Conservation (phyloP, 30 jellyfish, hydroid and myxozoan species). For the Catostylus mosaicus region DNA sequence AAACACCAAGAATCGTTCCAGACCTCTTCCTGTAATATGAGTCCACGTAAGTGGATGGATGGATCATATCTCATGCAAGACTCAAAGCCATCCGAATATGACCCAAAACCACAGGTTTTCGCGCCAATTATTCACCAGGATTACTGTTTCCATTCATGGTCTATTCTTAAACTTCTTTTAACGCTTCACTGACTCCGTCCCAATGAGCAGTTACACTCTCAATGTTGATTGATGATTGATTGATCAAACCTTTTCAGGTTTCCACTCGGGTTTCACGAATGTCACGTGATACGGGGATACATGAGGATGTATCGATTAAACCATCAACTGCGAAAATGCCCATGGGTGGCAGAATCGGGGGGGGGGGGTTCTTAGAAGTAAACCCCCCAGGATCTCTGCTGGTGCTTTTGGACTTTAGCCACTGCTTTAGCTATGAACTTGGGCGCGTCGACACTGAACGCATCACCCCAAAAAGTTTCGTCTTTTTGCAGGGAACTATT, state of each 20-base stretch:
- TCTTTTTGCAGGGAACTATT: no score
- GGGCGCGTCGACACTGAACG: no score
- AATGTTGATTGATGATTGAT: no score
- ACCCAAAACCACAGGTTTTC: constrained; percentile 55
- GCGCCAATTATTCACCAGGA: constrained; percentile 62
- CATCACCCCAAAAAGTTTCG: no score
- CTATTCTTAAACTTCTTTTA: constrained; percentile 1
- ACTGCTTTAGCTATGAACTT: no score
- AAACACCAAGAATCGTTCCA: background rate
- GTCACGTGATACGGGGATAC: no score
- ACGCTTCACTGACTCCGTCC: constrained; percentile 11
- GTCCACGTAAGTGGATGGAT: constrained; percentile 2
- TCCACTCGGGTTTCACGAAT: background rate
- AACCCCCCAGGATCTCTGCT: no score
- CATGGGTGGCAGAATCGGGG: no score
- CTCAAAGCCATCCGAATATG: constrained; percentile 33
- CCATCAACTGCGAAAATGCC: no score
- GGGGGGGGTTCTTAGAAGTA: no score
- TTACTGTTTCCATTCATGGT: constrained; percentile 36
- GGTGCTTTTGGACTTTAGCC: no score
- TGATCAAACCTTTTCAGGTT: background rate
- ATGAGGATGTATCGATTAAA: no score
- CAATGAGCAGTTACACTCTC: constrained; percentile 16
- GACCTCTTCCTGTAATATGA: constrained; percentile 5
- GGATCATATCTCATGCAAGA: background rate